Conservation (phyloP, 2,888 invertebrate genomes). For the Amphimallon solstitiale region DNA sequence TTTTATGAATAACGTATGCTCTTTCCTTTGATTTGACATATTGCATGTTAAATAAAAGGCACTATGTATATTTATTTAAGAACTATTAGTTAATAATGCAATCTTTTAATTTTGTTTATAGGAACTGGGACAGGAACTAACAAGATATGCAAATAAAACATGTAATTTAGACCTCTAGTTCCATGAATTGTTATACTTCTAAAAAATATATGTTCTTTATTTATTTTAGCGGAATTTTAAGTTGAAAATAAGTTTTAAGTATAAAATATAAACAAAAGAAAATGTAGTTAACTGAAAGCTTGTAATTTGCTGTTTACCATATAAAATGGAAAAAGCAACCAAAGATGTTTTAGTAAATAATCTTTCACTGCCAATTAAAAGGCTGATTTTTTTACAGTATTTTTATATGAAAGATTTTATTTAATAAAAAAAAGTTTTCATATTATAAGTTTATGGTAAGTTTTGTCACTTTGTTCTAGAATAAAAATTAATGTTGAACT, state of each 20-base stretch:
- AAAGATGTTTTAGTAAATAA: conserved; percentile 34
- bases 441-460: no score
- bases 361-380: conserved; percentile 39
- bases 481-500: no score
- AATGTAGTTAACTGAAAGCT: not conserved
- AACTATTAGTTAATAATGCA: conserved; percentile 5
- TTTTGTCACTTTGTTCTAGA: no score
- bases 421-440: not conserved
- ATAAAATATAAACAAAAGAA: not conserved
- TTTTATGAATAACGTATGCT: no score
- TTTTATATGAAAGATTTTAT: conserved; percentile 25
- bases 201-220: not conserved
- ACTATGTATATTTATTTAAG: not conserved
- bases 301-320: conserved; percentile 20
- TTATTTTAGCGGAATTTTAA: not conserved
- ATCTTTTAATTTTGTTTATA: conserved; percentile 37
- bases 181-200: not conserved
- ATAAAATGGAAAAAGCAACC: conserved; percentile 20
- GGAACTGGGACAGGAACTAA: conserved; percentile 43
- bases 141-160: conserved; percentile 40
- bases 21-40: no score
- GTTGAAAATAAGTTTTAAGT: not conserved
- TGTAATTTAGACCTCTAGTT: not conserved
- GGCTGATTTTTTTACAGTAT: conserved; percentile 39
- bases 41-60: no score